A percentile compares a stretch with the other conserved stretches of the same genome.
These are phyloP conservation scores for Elmis aenea DNA, from an alignment of 2,888 invertebrate species.

Conservation along the genomic window DNA sequence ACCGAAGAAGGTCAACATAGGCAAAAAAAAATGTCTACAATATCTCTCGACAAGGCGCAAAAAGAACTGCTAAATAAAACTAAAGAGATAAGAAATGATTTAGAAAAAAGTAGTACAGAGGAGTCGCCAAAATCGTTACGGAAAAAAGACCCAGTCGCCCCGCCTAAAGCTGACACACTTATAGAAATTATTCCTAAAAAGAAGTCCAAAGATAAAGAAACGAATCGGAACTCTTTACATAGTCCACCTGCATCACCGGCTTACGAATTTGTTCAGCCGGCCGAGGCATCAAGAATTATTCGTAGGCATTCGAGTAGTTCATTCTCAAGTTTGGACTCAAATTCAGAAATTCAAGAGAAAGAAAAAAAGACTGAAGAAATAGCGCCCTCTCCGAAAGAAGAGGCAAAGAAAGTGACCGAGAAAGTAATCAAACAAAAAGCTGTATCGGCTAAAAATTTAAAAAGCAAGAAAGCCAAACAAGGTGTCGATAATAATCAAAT, in stretches of 20 bases:
- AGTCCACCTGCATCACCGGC: slow-evolving; percentile 54
- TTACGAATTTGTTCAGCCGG: slow-evolving; percentile 54
- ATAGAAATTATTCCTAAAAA: slow-evolving; percentile 33
- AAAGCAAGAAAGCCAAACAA: neutral
- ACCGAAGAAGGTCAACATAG: slow-evolving; percentile 36
- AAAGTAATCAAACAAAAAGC: neutral
- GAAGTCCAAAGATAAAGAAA: slow-evolving; percentile 45
- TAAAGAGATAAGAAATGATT: slow-evolving; percentile 40
- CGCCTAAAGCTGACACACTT: slow-evolving; percentile 14
- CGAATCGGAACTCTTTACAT: slow-evolving; percentile 38
- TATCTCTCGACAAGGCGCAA: slow-evolving; percentile 36
- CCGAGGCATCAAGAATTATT: slow-evolving; percentile 76
- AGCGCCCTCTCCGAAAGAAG: slow-evolving; percentile 1
- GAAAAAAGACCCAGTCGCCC: slow-evolving; percentile 40
- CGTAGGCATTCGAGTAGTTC: slow-evolving; percentile 80
- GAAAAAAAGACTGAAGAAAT: slow-evolving; percentile 28
- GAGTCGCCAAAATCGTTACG: slow-evolving; percentile 48
- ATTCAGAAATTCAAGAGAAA: slow-evolving; percentile 52
- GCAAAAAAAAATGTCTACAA: slow-evolving; percentile 29
- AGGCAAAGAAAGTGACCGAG: neutral
- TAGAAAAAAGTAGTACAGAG: slow-evolving; percentile 37
- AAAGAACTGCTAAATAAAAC: slow-evolving; percentile 41
- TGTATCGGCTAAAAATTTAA: neutral
- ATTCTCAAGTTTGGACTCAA: slow-evolving; percentile 53
- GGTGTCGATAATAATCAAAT: neutral